Evolutionary conservation across 2,888 invertebrate species (phyloP).

Genomic region (Chrysolina oricalcia): DNA sequence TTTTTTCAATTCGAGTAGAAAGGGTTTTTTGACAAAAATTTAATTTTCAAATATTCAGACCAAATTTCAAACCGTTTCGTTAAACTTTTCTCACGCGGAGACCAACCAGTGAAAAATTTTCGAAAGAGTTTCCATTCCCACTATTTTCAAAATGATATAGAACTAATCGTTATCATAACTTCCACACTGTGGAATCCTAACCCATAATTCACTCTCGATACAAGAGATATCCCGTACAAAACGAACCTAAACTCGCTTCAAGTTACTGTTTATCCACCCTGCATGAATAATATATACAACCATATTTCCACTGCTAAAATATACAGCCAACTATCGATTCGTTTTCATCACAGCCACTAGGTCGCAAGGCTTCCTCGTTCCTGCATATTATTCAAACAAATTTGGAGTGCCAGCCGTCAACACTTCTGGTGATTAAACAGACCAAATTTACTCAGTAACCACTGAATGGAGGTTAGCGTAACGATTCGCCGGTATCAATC

Average conservation of each 20-base stretch:
- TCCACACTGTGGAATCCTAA: no score
- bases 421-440: slow-evolving; percentile 55
- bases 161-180: no score
- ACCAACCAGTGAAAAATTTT: no score
- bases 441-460: slow-evolving; percentile 56
- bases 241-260: neutral
- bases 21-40: no score
- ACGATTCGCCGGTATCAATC: slow-evolving; percentile 34
- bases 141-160: no score
- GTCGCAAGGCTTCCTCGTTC: neutral
- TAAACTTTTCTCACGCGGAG: no score
- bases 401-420: slow-evolving; percentile 54
- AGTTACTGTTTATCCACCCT: slow-evolving; percentile 10
- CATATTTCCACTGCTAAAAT: neutral
- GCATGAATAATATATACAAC: slow-evolving; percentile 16
- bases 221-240: neutral
- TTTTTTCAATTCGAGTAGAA: no score
- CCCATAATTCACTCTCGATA: neutral
- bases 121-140: no score
- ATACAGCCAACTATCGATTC: slow-evolving; percentile 1
- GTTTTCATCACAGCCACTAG: neutral
- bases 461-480: slow-evolving; percentile 49
- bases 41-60: no score
- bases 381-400: slow-evolving; percentile 43
- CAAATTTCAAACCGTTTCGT: no score